These are phyloP conservation scores for Coelogynopora nodosa DNA, from an alignment of 2,888 invertebrate genomes.

Conservation along the genomic window DNA sequence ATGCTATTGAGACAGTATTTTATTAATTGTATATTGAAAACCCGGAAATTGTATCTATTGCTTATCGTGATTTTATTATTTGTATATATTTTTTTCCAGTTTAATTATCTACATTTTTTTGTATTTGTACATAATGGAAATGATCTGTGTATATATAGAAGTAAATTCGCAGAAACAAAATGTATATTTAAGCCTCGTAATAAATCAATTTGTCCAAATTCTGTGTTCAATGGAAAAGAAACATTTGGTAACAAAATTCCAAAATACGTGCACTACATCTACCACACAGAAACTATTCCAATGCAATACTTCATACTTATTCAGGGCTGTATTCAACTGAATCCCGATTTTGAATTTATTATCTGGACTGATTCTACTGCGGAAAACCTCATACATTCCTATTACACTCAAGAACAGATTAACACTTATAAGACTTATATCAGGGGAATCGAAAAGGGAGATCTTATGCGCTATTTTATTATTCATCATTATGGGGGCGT, in stretches of 20 bases:
- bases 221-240: too few species aligned
- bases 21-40: too few species aligned
- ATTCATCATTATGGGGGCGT: not conserved
- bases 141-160: too few species aligned
- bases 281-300: not conserved
- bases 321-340: not conserved
- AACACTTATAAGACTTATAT: not conserved
- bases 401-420: not conserved
- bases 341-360: not conserved
- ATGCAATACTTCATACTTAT: not conserved
- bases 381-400: not conserved
- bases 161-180: too few species aligned
- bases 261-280: not conserved
- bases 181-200: too few species aligned
- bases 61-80: too few species aligned
- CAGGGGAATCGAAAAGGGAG: not conserved
- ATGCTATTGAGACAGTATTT: too few species aligned
- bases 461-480: not conserved
- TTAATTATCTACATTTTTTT: too few species aligned
- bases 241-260: not conserved
- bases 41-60: too few species aligned
- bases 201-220: too few species aligned
- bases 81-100: too few species aligned
- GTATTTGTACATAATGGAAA: too few species aligned
- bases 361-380: not conserved